phyloP scores from a whole-genome alignment of 1,140 invertebrate genomes.

The Bombus breviceps region DNA sequence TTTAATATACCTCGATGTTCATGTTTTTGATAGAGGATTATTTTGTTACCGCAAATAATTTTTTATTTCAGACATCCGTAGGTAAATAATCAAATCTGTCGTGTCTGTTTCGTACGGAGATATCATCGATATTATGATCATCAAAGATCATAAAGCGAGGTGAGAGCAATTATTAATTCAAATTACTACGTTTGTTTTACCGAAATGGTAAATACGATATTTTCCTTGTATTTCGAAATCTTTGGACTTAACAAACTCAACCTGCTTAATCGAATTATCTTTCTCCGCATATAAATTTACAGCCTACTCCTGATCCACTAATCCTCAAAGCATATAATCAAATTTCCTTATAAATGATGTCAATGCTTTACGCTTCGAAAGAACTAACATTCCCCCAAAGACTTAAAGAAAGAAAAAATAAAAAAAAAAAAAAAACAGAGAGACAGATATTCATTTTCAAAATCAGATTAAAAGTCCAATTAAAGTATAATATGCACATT shows the following conservation, averaged over 20 bases:
- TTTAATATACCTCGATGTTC: too few relatives aligned
- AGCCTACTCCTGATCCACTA: not conserved
- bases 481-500: not conserved
- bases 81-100: not conserved
- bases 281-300: not conserved
- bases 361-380: not conserved
- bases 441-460: not conserved
- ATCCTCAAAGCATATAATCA: not conserved
- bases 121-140: not conserved
- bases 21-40: too few relatives aligned
- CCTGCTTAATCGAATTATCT: not conserved
- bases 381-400: not conserved
- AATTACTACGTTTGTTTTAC: not conserved
- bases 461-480: not conserved
- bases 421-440: not conserved
- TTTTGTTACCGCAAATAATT: too few relatives aligned
- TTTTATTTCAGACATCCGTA: too few relatives aligned
- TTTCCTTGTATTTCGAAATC: not conserved
- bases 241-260: not conserved
- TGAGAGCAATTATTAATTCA: not conserved
- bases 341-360: not conserved
- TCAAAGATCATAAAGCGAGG: not conserved
- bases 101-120: not conserved
- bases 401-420: too few relatives aligned
- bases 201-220: not conserved